A percentile compares a stretch with the other conserved stretches of the same genome.
These are phyloP conservation scores for Machimus atricapillus DNA, from an alignment of 2,888 invertebrate species.

Conservation along the genomic window DNA sequence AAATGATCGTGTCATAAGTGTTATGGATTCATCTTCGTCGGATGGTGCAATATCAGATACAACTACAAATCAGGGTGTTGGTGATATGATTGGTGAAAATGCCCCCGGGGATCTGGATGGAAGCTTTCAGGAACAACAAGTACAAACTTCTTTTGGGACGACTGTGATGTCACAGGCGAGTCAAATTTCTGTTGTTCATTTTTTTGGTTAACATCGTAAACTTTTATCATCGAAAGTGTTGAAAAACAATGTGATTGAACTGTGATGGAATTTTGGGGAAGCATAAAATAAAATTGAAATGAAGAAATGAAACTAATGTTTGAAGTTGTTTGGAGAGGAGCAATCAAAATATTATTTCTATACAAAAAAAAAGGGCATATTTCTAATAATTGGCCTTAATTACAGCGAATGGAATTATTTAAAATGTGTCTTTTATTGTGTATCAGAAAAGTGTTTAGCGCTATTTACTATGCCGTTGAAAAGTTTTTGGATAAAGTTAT, in stretches of 20 bases:
- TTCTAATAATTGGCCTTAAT: background rate
- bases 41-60: slow-evolving; percentile 29
- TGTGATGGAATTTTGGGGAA: background rate
- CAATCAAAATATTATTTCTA: background rate
- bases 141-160: slow-evolving; percentile 26
- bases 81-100: slow-evolving; percentile 31
- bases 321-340: background rate
- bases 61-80: slow-evolving; percentile 3
- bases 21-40: slow-evolving; percentile 42
- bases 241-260: no score
- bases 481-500: background rate
- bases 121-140: slow-evolving; percentile 25
- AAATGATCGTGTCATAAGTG: slow-evolving; percentile 6
- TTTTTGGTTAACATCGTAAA: background rate
- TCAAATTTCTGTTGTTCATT: slow-evolving; percentile 8
- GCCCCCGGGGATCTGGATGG: slow-evolving; percentile 2
- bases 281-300: background rate
- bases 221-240: background rate
- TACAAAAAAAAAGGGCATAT: background rate
- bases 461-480: background rate
- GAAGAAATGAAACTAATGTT: background rate
- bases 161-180: slow-evolving; percentile 30
- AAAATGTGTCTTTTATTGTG: background rate
- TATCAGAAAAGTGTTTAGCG: background rate
- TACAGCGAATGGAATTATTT: background rate